phyloP scores from a whole-genome alignment of 2,888 invertebrate genomes.

The Punctoribates punctum region DNA sequence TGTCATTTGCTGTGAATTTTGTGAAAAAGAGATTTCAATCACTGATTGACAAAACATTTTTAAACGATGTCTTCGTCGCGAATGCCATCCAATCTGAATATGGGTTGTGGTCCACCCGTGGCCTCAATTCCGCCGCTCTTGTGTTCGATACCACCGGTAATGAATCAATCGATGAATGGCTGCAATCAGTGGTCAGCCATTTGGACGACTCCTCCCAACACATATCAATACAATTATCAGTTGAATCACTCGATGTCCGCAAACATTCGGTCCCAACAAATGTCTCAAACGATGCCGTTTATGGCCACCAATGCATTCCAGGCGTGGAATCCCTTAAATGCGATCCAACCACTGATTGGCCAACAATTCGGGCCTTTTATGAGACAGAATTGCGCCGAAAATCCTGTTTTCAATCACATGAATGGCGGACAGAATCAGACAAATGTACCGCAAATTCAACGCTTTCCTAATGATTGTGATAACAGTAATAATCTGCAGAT shows the following conservation, averaged over 20 bases:
- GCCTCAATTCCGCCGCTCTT: neutral
- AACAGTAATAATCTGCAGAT: neutral
- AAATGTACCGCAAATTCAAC: neutral
- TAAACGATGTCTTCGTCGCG: constrained; percentile 9
- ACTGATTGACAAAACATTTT: neutral
- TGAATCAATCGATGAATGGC: neutral
- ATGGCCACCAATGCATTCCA: neutral
- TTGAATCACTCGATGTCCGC: neutral
- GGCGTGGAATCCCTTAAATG: neutral
- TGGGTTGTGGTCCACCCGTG: neutral
- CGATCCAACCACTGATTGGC: neutral
- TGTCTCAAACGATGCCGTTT: constrained; percentile 6
- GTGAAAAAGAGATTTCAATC: neutral
- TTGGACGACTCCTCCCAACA: neutral
- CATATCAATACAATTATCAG: neutral
- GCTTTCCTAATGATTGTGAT: constrained; percentile 4
- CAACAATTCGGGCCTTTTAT: constrained; percentile 3
- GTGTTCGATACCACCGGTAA: constrained; percentile 2
- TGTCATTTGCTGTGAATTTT: neutral
- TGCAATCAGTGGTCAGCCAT: constrained; percentile 2
- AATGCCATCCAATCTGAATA: constrained; percentile 26
- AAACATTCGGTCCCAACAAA: neutral
- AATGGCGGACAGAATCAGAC: neutral
- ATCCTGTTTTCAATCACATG: neutral
- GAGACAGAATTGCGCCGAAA: neutral